Evolutionary conservation across 2,797 vertebrate genomes (phyloP), one percentile per base, ranked within the genome.

Genomic region (Poecilia velifera): DNA sequence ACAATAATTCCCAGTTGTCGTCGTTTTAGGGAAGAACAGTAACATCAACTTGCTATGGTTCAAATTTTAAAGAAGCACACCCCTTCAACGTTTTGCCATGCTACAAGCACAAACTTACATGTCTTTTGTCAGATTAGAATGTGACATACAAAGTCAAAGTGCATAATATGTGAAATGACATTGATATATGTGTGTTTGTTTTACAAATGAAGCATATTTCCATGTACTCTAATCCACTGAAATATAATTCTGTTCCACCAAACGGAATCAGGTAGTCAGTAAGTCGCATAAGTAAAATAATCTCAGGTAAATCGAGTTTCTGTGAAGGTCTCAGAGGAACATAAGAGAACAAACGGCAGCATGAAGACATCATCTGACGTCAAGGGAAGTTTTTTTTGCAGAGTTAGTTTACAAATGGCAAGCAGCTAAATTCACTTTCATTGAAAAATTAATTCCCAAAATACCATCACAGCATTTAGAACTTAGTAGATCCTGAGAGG

Each of bases 21-120:
- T n/a, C 6, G 57, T 85, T 79, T 57, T 47, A 57, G 70, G 70
- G 6, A 74, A 45, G 62, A 18, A 64, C 68, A 55, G 16, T 59
- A 49, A 49, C 51, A 64, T 9, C 3, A 39, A 13, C 74, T 77
- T 73, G 55, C 78, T 71, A 70, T 31, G 59, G 72, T 25, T n/a
- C 47, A 49, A 74, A 80, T 39, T 45, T 45, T 68, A 66, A 62
- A 28, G 57, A 28, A 14, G 31, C 4, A 70, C 6, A 5, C 36
- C 9, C 18, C 36, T 12, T 22, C 8, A 25, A 4, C 1, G 9
- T 25, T 22, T 22, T 68, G 5, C 22, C 3, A 64, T 36, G 53
- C 10, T n/a, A 57, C 4, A 25, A 68, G 20, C 18, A 68, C 31
- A 68, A 68, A 68, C 64, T 22, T 68, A 25, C 36, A 68, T 41